Base-by-base conservation (phyloP, 2,888 invertebrate species). In the Phyllotreta striolata region DNA sequence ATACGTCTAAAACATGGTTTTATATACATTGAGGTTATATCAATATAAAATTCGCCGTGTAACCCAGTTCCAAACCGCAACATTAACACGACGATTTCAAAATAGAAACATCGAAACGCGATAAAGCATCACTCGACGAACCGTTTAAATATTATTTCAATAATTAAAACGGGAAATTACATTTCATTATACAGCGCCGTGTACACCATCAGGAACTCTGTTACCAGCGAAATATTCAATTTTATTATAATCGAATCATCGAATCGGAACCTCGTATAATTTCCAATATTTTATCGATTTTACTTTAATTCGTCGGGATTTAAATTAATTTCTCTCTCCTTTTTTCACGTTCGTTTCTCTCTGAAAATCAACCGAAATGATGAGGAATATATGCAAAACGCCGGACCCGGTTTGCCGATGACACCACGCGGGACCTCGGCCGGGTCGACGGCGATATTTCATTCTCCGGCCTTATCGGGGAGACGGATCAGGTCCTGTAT, bases 361-460 rank as follows among this genome's bases (percentile, higher is more conserved):
- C n/a, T n/a, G 24, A 24, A 24, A 24, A 24, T 24, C 24, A 4
- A 4, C 24, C 4, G 4, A 24, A 24, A 24, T 1, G 24, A 24
- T 4, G 24, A 24, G 24, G 24, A 24, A 24, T 24, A 24, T 24
- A 49, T 13, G 34, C 49, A 35, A 13, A 49, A 34, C 49, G 37
- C 2, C 14, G n/a, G 35, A 6, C 24, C 24, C 14, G 49, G 10
- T 35, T 35, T 14, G 10, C n/a, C 12, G 35, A 49, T 49, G 57
- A 51, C 51, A 51, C 24, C n/a, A 12, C 49, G 13, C 58, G 49
- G 34, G 14, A 49, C 39, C 34, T 47, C 4, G 2, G 24, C 24
- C 6, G 12, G 12, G 49, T 51, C 34, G 37, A 37, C 40, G 40
- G 59, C 35, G 43, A 59, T 59, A 59, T 51, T 59, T 59, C 59